phyloP scores from a whole-genome alignment of 2,888 invertebrate species.

The Drosophila gaucha region DNA sequence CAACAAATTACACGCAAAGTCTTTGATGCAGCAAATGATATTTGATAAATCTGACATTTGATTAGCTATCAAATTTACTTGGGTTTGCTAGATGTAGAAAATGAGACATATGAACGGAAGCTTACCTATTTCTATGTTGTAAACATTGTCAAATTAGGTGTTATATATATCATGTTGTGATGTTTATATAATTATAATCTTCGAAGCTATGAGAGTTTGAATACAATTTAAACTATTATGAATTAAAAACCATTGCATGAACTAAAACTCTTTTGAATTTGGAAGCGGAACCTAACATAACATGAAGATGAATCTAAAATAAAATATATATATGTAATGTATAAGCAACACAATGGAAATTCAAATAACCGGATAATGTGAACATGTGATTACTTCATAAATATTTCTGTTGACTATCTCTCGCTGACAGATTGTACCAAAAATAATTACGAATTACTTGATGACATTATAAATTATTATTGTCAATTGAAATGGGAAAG shows the following conservation, averaged over 20 bases:
- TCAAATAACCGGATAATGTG: constrained; percentile 19
- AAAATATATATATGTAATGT: neutral
- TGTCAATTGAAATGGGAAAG: constrained; percentile 8
- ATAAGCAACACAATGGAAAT: constrained; percentile 7
- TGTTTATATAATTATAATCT: no score
- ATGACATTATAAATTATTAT: neutral
- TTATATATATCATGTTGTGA: no score
- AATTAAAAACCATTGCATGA: neutral
- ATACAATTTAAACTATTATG: no score
- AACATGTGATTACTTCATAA: constrained; percentile 48
- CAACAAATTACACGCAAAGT: no score
- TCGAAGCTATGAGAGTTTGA: neutral
- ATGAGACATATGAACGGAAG: no score
- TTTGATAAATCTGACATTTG: no score
- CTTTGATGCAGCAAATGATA: no score
- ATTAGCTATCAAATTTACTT: no score
- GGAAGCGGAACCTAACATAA: constrained; percentile 15
- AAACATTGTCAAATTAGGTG: no score
- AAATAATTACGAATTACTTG: constrained; percentile 48
- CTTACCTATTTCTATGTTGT: no score
- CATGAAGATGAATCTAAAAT: constrained; percentile 7
- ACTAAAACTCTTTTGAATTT: neutral
- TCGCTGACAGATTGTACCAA: constrained; percentile 24
- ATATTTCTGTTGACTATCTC: constrained; percentile 9
- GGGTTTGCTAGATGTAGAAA: no score